Percentiles rank a stretch among this genome's conserved stretches.
These are phyloP conservation scores for Hypena proboscidalis DNA, from an alignment of 2,888 invertebrate genomes.

Conservation along the genomic window DNA sequence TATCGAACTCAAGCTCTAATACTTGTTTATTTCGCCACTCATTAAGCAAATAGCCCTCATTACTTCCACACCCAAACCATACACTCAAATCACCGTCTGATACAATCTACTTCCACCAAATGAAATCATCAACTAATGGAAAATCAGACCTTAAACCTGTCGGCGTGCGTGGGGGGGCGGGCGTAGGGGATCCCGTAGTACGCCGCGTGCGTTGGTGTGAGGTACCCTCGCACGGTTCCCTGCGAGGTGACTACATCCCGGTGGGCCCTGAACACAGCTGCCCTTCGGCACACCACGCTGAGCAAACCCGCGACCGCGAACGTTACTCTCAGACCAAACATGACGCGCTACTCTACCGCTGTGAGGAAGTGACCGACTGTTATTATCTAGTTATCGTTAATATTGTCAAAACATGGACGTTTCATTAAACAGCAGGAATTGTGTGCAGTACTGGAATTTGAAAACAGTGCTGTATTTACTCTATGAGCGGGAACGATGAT, in stretches of 20 bases:
- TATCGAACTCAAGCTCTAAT: too few species aligned
- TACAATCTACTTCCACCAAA: constrained; percentile 45
- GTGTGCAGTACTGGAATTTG: neutral
- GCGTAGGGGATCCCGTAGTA: constrained; percentile 78
- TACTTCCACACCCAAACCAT: constrained; percentile 18
- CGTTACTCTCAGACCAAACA: neutral
- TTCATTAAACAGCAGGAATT: constrained; percentile 26
- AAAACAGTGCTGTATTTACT: too few species aligned
- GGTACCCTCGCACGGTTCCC: constrained; percentile 71
- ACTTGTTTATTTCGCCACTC: too few species aligned
- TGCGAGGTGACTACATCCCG: constrained; percentile 65
- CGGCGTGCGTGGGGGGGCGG: constrained; percentile 52
- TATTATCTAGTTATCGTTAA: constrained; percentile 5
- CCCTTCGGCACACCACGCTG: constrained; percentile 25
- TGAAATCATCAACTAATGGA: constrained; percentile 56
- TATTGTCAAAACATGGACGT: constrained; percentile 35
- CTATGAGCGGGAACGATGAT: too few species aligned
- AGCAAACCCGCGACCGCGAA: constrained; percentile 12
- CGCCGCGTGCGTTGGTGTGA: constrained; percentile 63
- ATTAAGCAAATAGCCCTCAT: too few species aligned
- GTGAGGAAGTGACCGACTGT: constrained; percentile 1
- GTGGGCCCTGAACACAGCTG: constrained; percentile 41
- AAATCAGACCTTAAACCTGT: constrained; percentile 72
- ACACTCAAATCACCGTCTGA: constrained; percentile 26
- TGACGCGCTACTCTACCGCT: neutral